Conservation (phyloP, 2,888 invertebrate genomes). For the Hypena proboscidalis region DNA sequence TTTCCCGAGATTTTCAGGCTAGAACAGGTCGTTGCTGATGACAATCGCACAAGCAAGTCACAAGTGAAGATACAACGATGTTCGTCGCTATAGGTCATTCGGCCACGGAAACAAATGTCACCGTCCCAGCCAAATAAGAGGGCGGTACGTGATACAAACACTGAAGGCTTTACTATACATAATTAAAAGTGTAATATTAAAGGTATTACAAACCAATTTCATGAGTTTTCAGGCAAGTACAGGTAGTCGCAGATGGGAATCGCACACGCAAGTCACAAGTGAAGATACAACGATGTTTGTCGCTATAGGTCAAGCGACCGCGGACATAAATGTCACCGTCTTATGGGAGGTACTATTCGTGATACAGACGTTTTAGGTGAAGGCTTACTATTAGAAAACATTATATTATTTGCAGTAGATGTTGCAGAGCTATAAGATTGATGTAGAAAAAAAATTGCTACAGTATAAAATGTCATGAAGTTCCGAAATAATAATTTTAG, state of each 20-base stretch:
- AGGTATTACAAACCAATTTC: constrained; percentile 21
- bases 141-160: constrained; percentile 13
- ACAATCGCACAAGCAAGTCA: constrained; percentile 27
- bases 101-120: constrained; percentile 49
- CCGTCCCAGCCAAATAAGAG: constrained; percentile 26
- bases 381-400: no score
- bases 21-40: constrained; percentile 21
- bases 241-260: constrained; percentile 27
- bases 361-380: constrained; percentile 3
- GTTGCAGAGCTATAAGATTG: no score
- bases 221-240: constrained; percentile 23
- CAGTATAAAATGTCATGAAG: no score
- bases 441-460: no score
- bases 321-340: constrained; percentile 42
- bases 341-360: constrained; percentile 22
- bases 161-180: no score
- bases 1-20: constrained; percentile 26
- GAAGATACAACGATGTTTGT: constrained; percentile 29
- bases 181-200: no score
- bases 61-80: constrained; percentile 27
- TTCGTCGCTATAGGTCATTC: constrained; percentile 57
- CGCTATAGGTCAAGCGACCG: constrained; percentile 61
- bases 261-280: constrained; percentile 23
- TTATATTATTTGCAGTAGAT: no score
- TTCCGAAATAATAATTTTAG: no score